Conservation (phyloP, 2,888 invertebrate species). For the Cylindroiulus punctatus region DNA sequence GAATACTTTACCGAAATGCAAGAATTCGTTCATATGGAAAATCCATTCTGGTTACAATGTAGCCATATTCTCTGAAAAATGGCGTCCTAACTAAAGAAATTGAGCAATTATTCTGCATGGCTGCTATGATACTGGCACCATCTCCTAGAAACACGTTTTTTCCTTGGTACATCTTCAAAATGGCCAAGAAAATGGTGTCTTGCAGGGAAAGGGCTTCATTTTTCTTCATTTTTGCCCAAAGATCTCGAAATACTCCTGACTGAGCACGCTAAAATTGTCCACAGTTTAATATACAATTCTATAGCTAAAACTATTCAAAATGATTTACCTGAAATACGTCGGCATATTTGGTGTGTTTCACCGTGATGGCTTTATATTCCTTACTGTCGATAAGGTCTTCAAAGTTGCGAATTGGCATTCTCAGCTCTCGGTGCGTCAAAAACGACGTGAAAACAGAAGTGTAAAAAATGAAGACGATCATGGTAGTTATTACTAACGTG, state of each 20-base stretch:
- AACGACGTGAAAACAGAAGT: conserved; percentile 54
- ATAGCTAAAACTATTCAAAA: no score
- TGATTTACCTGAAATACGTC: conserved; percentile 40
- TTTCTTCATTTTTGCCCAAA: conserved; percentile 44
- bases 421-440: conserved; percentile 43
- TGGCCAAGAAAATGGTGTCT: conserved; percentile 37
- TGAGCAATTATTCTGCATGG: conserved; percentile 51
- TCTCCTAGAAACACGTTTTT: conserved; percentile 43
- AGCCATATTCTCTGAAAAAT: conserved; percentile 46
- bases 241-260: conserved; percentile 11
- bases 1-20: conserved; percentile 4
- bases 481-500: conserved; percentile 39
- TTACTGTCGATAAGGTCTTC: conserved; percentile 1
- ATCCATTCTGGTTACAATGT: conserved; percentile 40
- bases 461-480: conserved; percentile 51
- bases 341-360: neutral
- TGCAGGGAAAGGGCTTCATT: neutral
- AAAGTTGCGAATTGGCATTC: conserved; percentile 47
- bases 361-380: conserved; percentile 21
- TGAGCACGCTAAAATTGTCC: neutral
- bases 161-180: conserved; percentile 47
- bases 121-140: conserved; percentile 47
- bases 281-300: neutral
- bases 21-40: conserved; percentile 49
- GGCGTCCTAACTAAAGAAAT: conserved; percentile 49